Evolutionary conservation across 2,888 invertebrate species (phyloP).

Genomic region (Calameuta pallipes): DNA sequence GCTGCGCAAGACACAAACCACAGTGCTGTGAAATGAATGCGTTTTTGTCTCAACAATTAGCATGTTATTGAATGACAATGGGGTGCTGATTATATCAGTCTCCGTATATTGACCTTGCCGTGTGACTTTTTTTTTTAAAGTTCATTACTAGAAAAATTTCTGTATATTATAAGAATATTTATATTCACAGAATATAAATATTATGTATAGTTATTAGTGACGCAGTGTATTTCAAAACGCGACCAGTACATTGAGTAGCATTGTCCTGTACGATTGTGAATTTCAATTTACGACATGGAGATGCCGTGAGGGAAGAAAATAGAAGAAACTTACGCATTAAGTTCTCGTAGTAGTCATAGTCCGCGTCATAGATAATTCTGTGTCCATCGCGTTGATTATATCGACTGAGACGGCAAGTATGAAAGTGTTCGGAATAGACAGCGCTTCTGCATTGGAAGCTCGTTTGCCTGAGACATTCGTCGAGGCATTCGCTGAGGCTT

Average conservation of each 20-base stretch:
- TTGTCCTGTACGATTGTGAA: not conserved
- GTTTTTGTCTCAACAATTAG: slow-evolving; percentile 2
- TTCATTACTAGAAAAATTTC: not conserved
- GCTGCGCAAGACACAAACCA: slow-evolving; percentile 11
- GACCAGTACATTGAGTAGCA: not conserved
- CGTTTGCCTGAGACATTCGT: slow-evolving; percentile 89
- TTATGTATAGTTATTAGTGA: too few species aligned
- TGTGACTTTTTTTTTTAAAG: not conserved
- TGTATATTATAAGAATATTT: not conserved
- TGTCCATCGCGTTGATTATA: slow-evolving; percentile 90
- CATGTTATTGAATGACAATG: slow-evolving; percentile 10
- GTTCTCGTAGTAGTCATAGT: slow-evolving; percentile 94
- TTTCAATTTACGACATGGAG: not conserved
- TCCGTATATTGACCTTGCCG: slow-evolving; percentile 21
- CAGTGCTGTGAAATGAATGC: slow-evolving; percentile 14
- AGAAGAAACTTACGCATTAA: slow-evolving; percentile 84
- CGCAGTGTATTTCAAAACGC: too few species aligned
- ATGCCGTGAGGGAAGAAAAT: not conserved
- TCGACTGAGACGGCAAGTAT: slow-evolving; percentile 85
- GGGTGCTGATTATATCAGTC: slow-evolving; percentile 13
- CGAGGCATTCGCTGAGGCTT: slow-evolving; percentile 89
- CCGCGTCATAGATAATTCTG: slow-evolving; percentile 89
- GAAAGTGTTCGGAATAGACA: slow-evolving; percentile 87
- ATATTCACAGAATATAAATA: not conserved
- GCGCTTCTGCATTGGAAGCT: slow-evolving; percentile 92